Base-by-base conservation (phyloP, 2,797 vertebrate genomes). In the Pangasius macronema region DNA sequence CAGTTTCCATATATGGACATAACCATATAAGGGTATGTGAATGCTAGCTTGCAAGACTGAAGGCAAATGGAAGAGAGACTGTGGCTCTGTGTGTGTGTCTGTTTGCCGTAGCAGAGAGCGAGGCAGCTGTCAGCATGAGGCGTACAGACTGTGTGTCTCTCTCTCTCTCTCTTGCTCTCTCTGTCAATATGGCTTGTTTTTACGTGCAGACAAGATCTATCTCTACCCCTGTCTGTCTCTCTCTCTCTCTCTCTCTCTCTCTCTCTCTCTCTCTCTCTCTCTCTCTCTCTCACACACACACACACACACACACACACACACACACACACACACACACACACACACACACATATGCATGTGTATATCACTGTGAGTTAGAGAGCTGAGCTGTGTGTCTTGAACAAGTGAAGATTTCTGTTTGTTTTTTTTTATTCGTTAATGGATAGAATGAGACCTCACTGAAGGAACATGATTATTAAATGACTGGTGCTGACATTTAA, bases 131-230 rank as follows among this genome's bases (percentile, higher is more conserved):
- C 86, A 77, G 49, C 57, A 83, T 83, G 36, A 55, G 55, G 20
- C 3, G 2, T 70, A 20, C 51, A 79, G 59, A 30, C 82, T 59
- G 24, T 77, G 22, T 42, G 5, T 86, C n/a, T 73, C 30, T 39
- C 11, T 39, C 39, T 39, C 39, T 39, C 39, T 49, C 33, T 33
- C 33, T 24, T 27, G 61, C 61, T 36, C 63, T 84, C 49, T 59
- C 59, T 83, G 81, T 83, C 59, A 83, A 22, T 82, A 82, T 82
- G 61, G 42, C 42, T 83, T 65, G 81, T 67, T 67, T 83, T 83
- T 51, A 63, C 61, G 51, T 65, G 59, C 33, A 49, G 53, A 73
- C 42, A 57, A 42, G 20, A 53, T 70, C 79, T 42, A 27, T 83
- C 70, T 87, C 80, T 83, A 61, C 72, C 24, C n/a, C n/a, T 65